Evolutionary conservation across 2,797 vertebrate genomes (phyloP), one percentile per base, ranked within the genome.

Genomic region (Calcarius lapponicus): DNA sequence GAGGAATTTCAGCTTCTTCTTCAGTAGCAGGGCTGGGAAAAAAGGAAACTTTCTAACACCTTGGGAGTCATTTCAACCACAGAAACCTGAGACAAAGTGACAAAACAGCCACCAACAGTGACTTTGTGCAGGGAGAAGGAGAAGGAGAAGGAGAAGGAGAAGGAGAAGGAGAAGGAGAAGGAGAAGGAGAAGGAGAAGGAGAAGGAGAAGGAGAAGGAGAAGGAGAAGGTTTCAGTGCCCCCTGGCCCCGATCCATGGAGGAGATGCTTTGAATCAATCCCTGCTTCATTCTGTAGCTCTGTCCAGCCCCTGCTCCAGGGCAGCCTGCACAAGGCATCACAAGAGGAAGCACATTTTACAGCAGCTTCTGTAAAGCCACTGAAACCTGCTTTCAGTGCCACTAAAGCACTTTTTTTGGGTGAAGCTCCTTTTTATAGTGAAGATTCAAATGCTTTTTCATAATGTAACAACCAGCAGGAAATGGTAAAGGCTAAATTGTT

Each of bases 401-500:
- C 40, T 38, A 36, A 87, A 80, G 31, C 8, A 1, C n/a, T 50
- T 79, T 69, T 36, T 67, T 70, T 45, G 22, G 1, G 60, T 57
- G 70, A 88, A 70, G n/a, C 56, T 61, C 40, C 7, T 86, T 48
- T 69, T 82, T 38, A 31, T 0, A 80, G 54, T 4, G 18, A 86
- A 70, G 64, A 87, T 38, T 82, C 28, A 38, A 84, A 89, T 25
- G 36, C 31, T 84, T 70, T 75, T 45, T 51, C 56, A 16, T 50
- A 51, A 78, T 4, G 13, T 29, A 71, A 57, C 40, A 79, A 58
- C 48, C 17, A 45, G 17, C 51, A 76, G 76, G 76, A 91, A 84
- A 92, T 67, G 60, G 56, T 57, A 67, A 74, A 70, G 43, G 73
- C 70, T 84, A 86, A 88, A 69, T 16, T 17, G 70, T 84, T 91